A percentile compares a stretch with the other conserved stretches of the same genome.
Evolutionary conservation across 2,113 vertebrate species (phyloP).

Genomic region (Nothobranchius kuhntae): DNA sequence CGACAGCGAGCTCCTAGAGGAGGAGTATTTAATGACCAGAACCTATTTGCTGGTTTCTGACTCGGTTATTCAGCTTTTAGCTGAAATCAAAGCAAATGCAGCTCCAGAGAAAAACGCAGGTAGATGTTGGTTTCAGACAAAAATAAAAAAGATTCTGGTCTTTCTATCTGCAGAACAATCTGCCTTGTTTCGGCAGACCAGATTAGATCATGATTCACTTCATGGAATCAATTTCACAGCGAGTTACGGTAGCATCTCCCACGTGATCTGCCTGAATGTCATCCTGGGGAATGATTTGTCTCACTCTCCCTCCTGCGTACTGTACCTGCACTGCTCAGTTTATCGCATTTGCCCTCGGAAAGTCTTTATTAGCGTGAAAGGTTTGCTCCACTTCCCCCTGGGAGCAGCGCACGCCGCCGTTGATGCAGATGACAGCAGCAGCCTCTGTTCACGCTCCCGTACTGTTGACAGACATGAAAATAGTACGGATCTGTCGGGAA

Average conservation of each 20-base stretch:
- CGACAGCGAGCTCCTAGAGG: not conserved
- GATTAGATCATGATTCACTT: conserved; percentile 81
- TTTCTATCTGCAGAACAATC: conserved; percentile 44
- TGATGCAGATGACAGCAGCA: conserved; percentile 57
- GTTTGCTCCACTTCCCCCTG: conserved; percentile 47
- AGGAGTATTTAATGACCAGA: conserved; percentile 3
- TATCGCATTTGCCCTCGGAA: conserved; percentile 73
- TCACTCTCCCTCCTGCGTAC: conserved; percentile 56
- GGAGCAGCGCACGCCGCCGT: conserved; percentile 36
- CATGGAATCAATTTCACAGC: conserved; percentile 82
- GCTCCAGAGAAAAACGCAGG: conserved; percentile 2
- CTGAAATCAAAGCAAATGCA: not conserved
- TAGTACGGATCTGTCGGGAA: conserved; percentile 53
- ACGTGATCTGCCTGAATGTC: conserved; percentile 75
- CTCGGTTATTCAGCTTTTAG: conserved; percentile 6
- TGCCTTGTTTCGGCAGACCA: conserved; percentile 63
- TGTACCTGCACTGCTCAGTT: conserved; percentile 65
- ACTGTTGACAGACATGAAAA: conserved; percentile 60
- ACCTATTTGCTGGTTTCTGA: conserved; percentile 1
- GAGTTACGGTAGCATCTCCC: conserved; percentile 73
- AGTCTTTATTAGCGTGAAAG: conserved; percentile 74
- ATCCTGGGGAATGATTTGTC: conserved; percentile 73
- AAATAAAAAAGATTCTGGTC: not conserved
- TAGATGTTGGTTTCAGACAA: not conserved
- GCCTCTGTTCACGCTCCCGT: conserved; percentile 43